These are phyloP conservation scores for Abscondita cerata DNA, from an alignment of 2,888 invertebrate genomes.

Conservation along the genomic window DNA sequence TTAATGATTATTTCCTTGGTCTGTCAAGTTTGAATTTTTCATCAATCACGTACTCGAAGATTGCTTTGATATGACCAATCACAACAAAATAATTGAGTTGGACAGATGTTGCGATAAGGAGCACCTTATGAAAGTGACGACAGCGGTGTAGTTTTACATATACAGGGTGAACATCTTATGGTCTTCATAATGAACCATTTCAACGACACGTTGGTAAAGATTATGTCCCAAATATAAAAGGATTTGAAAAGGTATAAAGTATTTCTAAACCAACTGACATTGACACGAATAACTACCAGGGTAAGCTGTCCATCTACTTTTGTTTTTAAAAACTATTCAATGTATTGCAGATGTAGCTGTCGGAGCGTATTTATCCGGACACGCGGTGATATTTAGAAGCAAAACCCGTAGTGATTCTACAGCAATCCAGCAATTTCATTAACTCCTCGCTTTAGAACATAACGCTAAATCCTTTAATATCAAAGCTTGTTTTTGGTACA, in stretches of 20 bases:
- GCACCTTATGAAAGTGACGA: constrained; percentile 70
- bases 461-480: constrained; percentile 20
- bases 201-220: constrained; percentile 63
- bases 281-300: constrained; percentile 67
- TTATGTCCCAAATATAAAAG: constrained; percentile 50
- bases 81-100: neutral
- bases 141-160: constrained; percentile 68
- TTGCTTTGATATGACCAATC: too few species aligned
- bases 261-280: constrained; percentile 67
- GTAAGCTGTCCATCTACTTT: too few species aligned
- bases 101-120: constrained; percentile 68
- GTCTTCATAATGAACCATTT: constrained; percentile 53
- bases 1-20: too few species aligned
- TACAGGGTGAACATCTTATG: constrained; percentile 64
- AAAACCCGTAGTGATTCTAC: constrained; percentile 51
- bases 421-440: constrained; percentile 24
- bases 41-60: too few species aligned
- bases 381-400: constrained; percentile 63
- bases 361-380: constrained; percentile 66
- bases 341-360: constrained; percentile 64
- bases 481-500: constrained; percentile 23
- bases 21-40: too few species aligned
- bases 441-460: constrained; percentile 17
- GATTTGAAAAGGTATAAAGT: constrained; percentile 70
- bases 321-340: neutral